Base-by-base conservation (phyloP, 2,113 vertebrate genomes). In the Corvus moneduloides region DNA sequence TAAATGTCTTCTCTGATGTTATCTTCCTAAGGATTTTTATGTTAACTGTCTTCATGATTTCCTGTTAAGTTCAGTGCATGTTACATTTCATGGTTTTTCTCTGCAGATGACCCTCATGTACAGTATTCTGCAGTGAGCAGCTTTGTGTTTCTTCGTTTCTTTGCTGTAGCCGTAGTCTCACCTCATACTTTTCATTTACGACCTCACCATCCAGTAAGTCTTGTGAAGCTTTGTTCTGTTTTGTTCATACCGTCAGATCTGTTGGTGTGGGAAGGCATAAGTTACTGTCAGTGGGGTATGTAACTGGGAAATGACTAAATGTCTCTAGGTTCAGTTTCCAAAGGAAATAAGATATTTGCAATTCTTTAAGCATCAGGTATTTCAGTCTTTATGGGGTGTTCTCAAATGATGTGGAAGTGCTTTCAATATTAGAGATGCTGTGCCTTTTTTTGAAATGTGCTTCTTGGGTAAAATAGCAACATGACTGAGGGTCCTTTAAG, bases 111-210 rank as follows among this genome's bases (percentile, higher is more conserved):
- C 96, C 99, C 99, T 91, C 99, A 99, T 96, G 99, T 99, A 96
- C 99, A 99, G 97, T 99, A 99, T 97, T 99, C 99, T 33, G 99
- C 99, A 62, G 99, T 99, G 94, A 99, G 99, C 98, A 99, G 99
- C 98, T 99, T 99, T 97, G 99, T 99, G 95, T 99, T 99, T 96
- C 98, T 99, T 97, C 99, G 99, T 91, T 99, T 99, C 98, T 99
- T 99, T 96, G 99, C 99, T 63, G 99, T 99, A 88, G 99, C 99
- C 63, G 99, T 99, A 96, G 98, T 99, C 77, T 99, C 99, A 90
- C 99, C 99, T 94, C 99, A 99, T 98, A 99, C 98, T 95, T 99
- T 99, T 98, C 99, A 99, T 97, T 99, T 99, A 87, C 99, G 99
- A 94, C 98, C 98, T 91, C 99, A 99, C 96, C 99, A 99, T 96